A percentile compares a stretch with the other conserved stretches of the same genome.
These are phyloP conservation scores for Anagrus nilaparvatae DNA, from an alignment of 1,140 invertebrate genomes.

Conservation along the genomic window DNA sequence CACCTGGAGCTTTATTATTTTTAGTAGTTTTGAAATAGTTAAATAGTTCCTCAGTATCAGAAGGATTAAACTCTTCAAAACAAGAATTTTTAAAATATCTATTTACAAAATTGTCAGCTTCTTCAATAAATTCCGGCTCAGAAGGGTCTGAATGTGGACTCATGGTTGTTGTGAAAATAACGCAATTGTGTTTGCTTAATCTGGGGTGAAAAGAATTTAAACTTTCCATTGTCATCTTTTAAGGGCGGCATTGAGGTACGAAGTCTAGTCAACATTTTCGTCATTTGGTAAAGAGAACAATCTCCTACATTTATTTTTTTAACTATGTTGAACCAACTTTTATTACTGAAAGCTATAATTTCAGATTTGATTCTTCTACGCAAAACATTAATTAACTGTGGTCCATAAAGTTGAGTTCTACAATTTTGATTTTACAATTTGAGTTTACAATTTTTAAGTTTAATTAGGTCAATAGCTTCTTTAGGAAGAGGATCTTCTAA, in stretches of 20 bases:
- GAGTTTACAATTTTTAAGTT: conserved; percentile 1
- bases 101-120: not conserved
- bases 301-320: conserved; percentile 3
- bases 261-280: conserved; percentile 1
- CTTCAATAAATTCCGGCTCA: not conserved
- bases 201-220: not conserved
- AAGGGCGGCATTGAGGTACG: not conserved
- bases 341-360: not conserved
- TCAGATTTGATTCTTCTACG: not conserved
- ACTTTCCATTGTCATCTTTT: not conserved
- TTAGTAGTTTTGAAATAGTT: not conserved
- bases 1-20: conserved; percentile 6
- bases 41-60: not conserved
- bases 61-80: not conserved
- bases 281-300: conserved; percentile 7
- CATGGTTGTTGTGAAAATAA: not conserved
- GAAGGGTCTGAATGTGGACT: not conserved
- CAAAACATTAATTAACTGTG: conserved; percentile 1
- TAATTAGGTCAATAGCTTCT: not conserved
- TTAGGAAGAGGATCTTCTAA: not conserved
- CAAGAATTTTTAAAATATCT: not conserved
- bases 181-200: conserved; percentile 5
- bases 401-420: not conserved
- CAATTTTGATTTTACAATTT: not conserved
- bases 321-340: not conserved